phyloP scores from a whole-genome alignment of 2,888 invertebrate genomes.

The Himalopsyche tibetana region DNA sequence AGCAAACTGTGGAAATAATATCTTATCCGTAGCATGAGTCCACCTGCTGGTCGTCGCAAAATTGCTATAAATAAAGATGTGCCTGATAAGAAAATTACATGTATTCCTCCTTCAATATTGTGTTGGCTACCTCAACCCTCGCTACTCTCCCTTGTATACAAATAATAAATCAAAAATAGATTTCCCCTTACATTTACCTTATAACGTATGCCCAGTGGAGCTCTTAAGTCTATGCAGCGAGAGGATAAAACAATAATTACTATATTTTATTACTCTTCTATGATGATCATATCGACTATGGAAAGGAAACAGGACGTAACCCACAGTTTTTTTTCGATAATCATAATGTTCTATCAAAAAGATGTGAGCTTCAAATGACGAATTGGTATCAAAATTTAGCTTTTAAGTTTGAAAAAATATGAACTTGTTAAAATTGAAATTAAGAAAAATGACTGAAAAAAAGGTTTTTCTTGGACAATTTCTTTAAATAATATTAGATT shows the following conservation, averaged over 20 bases:
- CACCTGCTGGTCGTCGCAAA: slow-evolving; percentile 53
- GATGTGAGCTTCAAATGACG: no score
- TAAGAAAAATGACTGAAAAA: no score
- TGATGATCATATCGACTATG: no score
- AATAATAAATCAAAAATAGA: slow-evolving; percentile 30
- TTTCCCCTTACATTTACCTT: not conserved
- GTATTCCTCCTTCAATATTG: slow-evolving; percentile 27
- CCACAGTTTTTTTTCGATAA: no score
- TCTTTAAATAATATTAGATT: no score
- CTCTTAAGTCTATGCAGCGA: not conserved
- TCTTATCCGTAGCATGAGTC: not conserved
- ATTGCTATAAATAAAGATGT: slow-evolving; percentile 64
- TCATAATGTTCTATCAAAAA: no score
- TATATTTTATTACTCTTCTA: no score
- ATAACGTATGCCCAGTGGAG: slow-evolving; percentile 1
- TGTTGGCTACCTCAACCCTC: slow-evolving; percentile 3
- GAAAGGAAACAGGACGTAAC: no score
- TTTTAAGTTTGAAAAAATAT: no score
- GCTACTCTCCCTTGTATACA: not conserved
- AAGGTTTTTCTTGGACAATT: no score
- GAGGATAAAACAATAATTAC: not conserved
- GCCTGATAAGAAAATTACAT: slow-evolving; percentile 62
- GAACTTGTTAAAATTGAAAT: no score
- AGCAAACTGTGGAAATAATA: slow-evolving; percentile 7
- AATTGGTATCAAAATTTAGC: no score